Base-by-base conservation (phyloP, 23 tunicate species). In the Clavelina lepadiformis region DNA sequence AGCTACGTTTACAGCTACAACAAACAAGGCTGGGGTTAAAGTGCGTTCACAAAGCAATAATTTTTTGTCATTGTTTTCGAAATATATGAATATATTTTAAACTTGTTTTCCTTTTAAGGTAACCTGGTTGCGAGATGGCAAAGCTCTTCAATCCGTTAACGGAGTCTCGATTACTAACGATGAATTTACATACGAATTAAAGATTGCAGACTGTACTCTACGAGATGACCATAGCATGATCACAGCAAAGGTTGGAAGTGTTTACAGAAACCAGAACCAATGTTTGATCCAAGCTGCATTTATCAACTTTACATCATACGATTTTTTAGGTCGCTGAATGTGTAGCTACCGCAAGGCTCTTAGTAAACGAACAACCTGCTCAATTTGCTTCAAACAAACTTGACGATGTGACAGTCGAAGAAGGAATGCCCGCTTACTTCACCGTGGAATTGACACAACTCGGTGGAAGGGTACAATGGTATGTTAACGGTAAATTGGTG, bases 401-500 rank as follows among this genome's bases (percentile, higher is more conserved):
- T 3, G 70, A 77, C 28, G 74, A 77, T 52, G 67, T 50, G 19
- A 68, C 73, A 52, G 84, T 44, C 4, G 94, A 85, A 56, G 94
- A 85, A 77, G 76, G 69, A 38, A 20, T 62, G 13, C 79, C 84
- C 0, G 94, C 79, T 25, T 65, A 50, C 28, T 65, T 85, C 34
- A 64, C 72, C 18, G 79, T 77, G 52, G 84, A 85, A 31, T 63
- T 85, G 22, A 65, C 94, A 11, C 76, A 85, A 20, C 73, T 19
- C 3, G 76, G 84, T 1, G 94, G 94, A 0, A 51, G 57, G 38
- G 94, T 85, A 19, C 74, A 85, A 38, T 85, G 94, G 94, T 55
- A 64, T 50, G 67, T 37, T 22, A 69, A 76, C 35, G 94, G 94
- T 44, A 35, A 70, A 32, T 69, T 84, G 2, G 64, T 85, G 27